phyloP scores from a whole-genome alignment of 2,113 vertebrate genomes.

The Python bivittatus region DNA sequence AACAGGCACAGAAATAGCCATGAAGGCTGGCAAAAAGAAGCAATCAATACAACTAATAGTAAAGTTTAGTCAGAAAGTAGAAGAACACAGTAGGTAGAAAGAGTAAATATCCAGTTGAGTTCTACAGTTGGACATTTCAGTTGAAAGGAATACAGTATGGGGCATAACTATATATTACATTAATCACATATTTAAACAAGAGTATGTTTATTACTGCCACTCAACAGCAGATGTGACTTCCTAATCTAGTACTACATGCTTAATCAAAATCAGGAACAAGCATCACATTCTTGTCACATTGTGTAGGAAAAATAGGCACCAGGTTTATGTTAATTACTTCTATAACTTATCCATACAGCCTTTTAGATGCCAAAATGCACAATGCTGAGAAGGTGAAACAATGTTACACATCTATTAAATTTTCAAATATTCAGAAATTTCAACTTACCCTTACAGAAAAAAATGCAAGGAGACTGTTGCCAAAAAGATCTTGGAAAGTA shows the following conservation, averaged over 20 bases:
- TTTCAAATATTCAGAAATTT: slow-evolving; percentile 23
- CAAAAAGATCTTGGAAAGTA: slow-evolving; percentile 52
- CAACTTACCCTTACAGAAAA: slow-evolving; percentile 57
- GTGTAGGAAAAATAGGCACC: too few relatives aligned
- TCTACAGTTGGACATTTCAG: background rate
- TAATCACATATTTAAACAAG: background rate
- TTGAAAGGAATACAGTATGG: background rate
- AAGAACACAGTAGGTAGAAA: background rate
- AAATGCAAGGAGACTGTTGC: slow-evolving; percentile 44
- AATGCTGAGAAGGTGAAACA: background rate
- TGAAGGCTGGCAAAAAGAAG: background rate
- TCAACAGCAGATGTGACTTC: background rate
- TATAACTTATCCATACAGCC: background rate
- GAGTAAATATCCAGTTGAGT: background rate
- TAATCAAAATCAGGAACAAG: background rate
- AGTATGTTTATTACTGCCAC: background rate
- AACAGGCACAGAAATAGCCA: background rate
- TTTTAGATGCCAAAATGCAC: background rate
- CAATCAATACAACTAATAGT: background rate
- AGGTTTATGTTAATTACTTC: background rate
- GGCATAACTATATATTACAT: background rate
- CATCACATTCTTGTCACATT: background rate
- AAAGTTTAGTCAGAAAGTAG: background rate
- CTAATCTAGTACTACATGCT: background rate
- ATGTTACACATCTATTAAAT: background rate